These are phyloP conservation scores for Agelastica alni DNA, from an alignment of 2,888 invertebrate species.

Conservation along the genomic window DNA sequence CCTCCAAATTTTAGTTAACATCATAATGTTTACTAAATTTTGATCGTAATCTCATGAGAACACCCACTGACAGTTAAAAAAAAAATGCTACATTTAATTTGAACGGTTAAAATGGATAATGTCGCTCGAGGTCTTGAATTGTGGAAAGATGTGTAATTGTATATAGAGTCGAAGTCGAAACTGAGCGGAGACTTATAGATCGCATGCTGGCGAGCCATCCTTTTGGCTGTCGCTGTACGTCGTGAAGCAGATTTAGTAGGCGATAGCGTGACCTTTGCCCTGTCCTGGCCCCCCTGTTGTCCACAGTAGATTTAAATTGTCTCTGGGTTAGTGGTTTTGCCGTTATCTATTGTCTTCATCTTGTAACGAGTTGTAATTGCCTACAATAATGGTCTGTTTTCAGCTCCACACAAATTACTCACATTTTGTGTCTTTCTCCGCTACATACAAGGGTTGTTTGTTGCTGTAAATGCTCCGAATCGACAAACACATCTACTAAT, in stretches of 20 bases:
- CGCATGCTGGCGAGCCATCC: slow-evolving; percentile 54
- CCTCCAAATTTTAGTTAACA: no score
- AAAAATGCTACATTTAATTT: no score
- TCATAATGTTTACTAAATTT: no score
- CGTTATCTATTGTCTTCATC: slow-evolving; percentile 53
- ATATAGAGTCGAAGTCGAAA: slow-evolving; percentile 4
- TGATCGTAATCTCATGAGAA: no score
- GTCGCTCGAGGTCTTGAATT: not conserved
- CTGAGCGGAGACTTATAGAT: slow-evolving; percentile 35
- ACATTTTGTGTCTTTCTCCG: slow-evolving; percentile 34
- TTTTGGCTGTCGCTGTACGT: slow-evolving; percentile 50
- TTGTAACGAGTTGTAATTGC: slow-evolving; percentile 52
- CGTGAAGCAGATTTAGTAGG: slow-evolving; percentile 55
- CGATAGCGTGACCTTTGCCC: slow-evolving; percentile 56
- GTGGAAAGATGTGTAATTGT: slow-evolving; percentile 7
- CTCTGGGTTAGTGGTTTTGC: slow-evolving; percentile 52
- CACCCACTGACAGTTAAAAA: no score
- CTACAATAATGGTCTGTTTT: slow-evolving; percentile 42
- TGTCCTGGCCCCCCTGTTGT: slow-evolving; percentile 49
- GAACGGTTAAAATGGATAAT: no score
- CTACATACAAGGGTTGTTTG: slow-evolving; percentile 27
- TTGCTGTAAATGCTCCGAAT: slow-evolving; percentile 17
- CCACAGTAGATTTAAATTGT: slow-evolving; percentile 55
- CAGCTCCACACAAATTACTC: slow-evolving; percentile 33
- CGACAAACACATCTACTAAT: slow-evolving; percentile 21